Percentiles rank a stretch among this genome's conserved stretches.
phyloP scores from a whole-genome alignment of 2,888 invertebrate genomes.

The Athrips mouffetella region DNA sequence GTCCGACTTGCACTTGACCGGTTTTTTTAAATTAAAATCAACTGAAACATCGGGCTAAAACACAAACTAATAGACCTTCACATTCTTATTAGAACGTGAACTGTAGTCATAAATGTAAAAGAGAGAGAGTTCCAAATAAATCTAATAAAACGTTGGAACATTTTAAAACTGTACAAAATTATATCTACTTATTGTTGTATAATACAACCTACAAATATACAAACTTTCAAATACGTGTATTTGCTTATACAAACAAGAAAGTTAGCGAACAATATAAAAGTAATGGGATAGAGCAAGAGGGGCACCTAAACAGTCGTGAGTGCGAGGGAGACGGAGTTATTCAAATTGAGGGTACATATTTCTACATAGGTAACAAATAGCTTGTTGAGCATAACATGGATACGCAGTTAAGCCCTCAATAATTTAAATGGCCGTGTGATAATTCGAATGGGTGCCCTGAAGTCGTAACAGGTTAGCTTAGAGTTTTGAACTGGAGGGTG shows the following conservation, averaged over 20 bases:
- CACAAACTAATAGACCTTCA: too few species aligned
- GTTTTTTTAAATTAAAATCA: too few species aligned
- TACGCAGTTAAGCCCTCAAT: constrained; percentile 34
- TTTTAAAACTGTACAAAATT: constrained; percentile 36
- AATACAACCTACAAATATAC: constrained; percentile 75
- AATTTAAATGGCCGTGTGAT: not conserved
- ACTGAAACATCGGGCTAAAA: too few species aligned
- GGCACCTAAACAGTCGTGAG: constrained; percentile 34
- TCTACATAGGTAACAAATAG: constrained; percentile 78
- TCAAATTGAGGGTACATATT: constrained; percentile 78
- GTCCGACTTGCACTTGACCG: too few species aligned
- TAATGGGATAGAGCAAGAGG: constrained; percentile 72
- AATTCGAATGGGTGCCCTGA: too few species aligned
- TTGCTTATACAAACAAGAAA: constrained; percentile 79
- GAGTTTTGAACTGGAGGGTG: too few species aligned
- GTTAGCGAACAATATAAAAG: constrained; percentile 79
- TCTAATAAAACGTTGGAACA: constrained; percentile 32
- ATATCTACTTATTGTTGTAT: constrained; percentile 59
- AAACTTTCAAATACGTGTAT: constrained; percentile 78
- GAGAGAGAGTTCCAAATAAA: constrained; percentile 19
- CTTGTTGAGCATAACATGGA: constrained; percentile 69
- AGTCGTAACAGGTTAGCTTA: too few species aligned
- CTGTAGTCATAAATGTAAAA: not conserved
- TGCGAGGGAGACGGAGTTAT: constrained; percentile 63
- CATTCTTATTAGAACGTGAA: too few species aligned